Evolutionary conservation across 2,888 invertebrate species (phyloP).

Genomic region (Hirudinaria manillensis): DNA sequence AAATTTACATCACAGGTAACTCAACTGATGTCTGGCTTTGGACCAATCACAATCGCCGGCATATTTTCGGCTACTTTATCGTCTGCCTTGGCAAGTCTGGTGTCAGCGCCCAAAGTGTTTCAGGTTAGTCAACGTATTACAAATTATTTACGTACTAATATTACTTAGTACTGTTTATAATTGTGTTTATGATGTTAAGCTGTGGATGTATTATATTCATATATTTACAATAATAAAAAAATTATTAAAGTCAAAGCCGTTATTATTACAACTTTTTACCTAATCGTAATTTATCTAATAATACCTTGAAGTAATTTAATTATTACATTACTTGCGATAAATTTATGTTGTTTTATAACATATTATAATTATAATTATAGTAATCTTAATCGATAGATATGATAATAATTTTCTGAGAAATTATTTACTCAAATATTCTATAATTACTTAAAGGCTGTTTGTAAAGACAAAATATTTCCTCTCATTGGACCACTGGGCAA

Average conservation of each 20-base stretch:
- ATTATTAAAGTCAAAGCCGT: too few relatives aligned
- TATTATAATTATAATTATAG: neutral
- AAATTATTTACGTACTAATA: neutral
- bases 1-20: conserved; percentile 41
- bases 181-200: too few relatives aligned
- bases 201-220: too few relatives aligned
- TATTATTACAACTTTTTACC: too few relatives aligned
- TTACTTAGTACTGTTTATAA: too few relatives aligned
- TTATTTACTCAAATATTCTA: neutral
- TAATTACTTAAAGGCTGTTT: conserved; percentile 63
- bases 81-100: conserved; percentile 85
- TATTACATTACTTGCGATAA: too few relatives aligned
- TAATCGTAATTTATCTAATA: too few relatives aligned
- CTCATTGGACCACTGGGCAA: conserved; percentile 79
- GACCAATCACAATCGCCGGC: conserved; percentile 86
- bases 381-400: too few relatives aligned
- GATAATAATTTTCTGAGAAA: neutral
- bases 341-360: neutral
- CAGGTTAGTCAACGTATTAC: conserved; percentile 48
- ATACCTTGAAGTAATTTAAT: too few relatives aligned
- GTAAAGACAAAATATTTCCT: conserved; percentile 84
- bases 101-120: conserved; percentile 77
- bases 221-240: too few relatives aligned
- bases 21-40: conserved; percentile 62
- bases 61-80: conserved; percentile 94